phyloP scores from a whole-genome alignment of 2,113 vertebrate genomes.

The Brachionichthys hirsutus region DNA sequence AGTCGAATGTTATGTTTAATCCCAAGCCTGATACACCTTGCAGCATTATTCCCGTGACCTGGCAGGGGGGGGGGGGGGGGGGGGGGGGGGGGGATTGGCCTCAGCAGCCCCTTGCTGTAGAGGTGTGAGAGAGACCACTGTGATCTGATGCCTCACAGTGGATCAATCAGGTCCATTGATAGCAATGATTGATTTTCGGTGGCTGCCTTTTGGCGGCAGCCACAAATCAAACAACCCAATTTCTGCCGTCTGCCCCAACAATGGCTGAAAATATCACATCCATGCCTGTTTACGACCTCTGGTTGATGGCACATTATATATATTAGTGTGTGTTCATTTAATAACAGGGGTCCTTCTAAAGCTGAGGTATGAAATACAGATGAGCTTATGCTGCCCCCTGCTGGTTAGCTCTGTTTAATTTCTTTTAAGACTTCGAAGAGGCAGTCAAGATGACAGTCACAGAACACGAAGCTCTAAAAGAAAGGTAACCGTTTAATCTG shows the following conservation, averaged over 20 bases:
- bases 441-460: too few relatives aligned
- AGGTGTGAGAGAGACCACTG: conserved; percentile 36
- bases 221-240: conserved; percentile 30
- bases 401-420: conserved; percentile 22
- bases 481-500: too few relatives aligned
- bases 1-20: not conserved
- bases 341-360: conserved; percentile 44
- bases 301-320: conserved; percentile 14
- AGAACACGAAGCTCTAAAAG: too few relatives aligned
- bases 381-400: conserved; percentile 57
- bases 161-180: conserved; percentile 51
- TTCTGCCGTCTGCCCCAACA: not conserved
- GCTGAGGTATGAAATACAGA: conserved; percentile 39
- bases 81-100: conserved; percentile 7
- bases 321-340: not conserved
- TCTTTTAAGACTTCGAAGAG: not conserved
- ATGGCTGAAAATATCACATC: conserved; percentile 36
- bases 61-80: too few relatives aligned
- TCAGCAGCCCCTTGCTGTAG: not conserved
- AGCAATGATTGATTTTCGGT: conserved; percentile 46
- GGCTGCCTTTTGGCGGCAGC: not conserved
- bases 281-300: conserved; percentile 32
- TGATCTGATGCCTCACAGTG: conserved; percentile 35
- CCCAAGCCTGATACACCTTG: conserved; percentile 7
- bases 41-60: not conserved